Evolutionary conservation across 2,888 invertebrate species (phyloP).

Genomic region (Erebia epiphron): DNA sequence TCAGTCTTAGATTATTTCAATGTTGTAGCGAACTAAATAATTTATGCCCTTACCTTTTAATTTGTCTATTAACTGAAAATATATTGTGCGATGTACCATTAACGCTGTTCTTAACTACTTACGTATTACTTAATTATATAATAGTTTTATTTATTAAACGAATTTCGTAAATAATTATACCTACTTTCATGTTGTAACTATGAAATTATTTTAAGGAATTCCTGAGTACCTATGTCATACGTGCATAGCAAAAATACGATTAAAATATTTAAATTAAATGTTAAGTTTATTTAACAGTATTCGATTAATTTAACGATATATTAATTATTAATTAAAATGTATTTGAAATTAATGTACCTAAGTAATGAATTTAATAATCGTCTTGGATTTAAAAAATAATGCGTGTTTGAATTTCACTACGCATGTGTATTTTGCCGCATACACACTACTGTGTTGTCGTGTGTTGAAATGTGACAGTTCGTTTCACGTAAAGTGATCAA

Average conservation of each 20-base stretch:
- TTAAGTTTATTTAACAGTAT: slow-evolving; percentile 17
- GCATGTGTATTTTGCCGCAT: not conserved
- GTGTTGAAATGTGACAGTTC: too few relatives aligned
- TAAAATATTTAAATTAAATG: slow-evolving; percentile 16
- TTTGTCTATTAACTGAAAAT: too few relatives aligned
- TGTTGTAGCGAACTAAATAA: too few relatives aligned
- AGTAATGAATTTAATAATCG: slow-evolving; percentile 7
- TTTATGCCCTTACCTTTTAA: too few relatives aligned
- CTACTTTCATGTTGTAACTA: slow-evolving; percentile 1
- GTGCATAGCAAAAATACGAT: not conserved
- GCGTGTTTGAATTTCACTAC: slow-evolving; percentile 4
- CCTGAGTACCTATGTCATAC: not conserved
- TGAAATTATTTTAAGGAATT: slow-evolving; percentile 15
- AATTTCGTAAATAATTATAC: not conserved
- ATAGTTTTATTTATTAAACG: not conserved
- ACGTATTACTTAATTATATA: too few relatives aligned
- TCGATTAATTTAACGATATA: slow-evolving; percentile 13
- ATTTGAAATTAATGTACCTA: not conserved
- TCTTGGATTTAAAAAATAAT: slow-evolving; percentile 4
- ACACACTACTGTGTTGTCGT: not conserved
- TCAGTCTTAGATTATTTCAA: too few relatives aligned
- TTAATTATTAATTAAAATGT: slow-evolving; percentile 5
- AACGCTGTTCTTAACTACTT: too few relatives aligned
- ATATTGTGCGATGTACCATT: too few relatives aligned
- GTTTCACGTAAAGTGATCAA: too few relatives aligned